Evolutionary conservation across 2,113 vertebrate species (phyloP).

Genomic region (Paramormyrops kingsleyae): DNA sequence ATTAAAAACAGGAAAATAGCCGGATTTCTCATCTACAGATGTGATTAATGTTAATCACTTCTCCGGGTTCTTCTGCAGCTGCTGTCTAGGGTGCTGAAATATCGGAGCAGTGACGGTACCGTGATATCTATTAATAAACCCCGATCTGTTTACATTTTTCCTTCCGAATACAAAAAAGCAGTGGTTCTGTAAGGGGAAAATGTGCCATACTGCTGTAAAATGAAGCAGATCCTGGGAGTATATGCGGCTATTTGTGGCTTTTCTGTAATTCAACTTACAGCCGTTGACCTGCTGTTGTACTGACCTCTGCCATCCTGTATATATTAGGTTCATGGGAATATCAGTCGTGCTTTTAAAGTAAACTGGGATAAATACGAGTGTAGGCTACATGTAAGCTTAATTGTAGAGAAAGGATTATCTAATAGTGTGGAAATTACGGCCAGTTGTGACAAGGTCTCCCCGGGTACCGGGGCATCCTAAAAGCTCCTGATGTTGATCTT

Average conservation of each 20-base stretch:
- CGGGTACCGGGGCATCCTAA: slow-evolving; percentile 64
- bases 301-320: neutral
- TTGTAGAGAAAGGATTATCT: neutral
- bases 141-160: neutral
- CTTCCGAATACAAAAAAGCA: neutral
- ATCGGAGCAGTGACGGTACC: slow-evolving; percentile 1
- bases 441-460: slow-evolving; percentile 55
- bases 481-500: slow-evolving; percentile 51
- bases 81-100: slow-evolving; percentile 61
- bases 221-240: neutral
- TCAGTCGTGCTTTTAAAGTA: neutral
- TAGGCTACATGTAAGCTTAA: neutral
- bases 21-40: neutral
- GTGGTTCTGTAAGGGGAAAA: neutral
- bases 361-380: neutral
- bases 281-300: neutral
- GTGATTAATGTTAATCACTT: neutral
- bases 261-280: neutral
- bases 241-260: neutral
- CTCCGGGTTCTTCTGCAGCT: slow-evolving; percentile 34
- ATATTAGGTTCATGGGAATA: neutral
- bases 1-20: neutral
- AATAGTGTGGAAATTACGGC: neutral
- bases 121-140: neutral
- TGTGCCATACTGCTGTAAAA: neutral